A percentile compares a stretch with the other conserved stretches of the same genome.
Conservation (phyloP, 2,888 invertebrate species). For the Leptinotarsa tumamoca region DNA sequence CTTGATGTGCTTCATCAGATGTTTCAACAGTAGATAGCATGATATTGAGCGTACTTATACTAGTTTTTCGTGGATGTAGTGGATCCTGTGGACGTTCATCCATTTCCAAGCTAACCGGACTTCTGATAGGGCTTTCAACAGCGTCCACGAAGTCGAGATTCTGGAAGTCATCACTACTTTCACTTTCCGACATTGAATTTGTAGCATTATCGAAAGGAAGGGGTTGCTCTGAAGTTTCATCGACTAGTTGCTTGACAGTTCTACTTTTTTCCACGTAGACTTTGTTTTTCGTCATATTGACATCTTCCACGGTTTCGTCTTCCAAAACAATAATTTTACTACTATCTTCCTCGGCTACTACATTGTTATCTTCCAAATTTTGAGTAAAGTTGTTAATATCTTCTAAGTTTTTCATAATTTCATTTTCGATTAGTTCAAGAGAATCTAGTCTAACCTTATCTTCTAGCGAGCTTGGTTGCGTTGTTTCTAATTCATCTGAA, state of each 20-base stretch:
- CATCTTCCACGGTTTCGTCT: conserved; percentile 18
- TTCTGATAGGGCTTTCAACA: conserved; percentile 40
- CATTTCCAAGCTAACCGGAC: not conserved
- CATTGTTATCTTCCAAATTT: conserved; percentile 42
- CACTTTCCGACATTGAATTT: conserved; percentile 48
- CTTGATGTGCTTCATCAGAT: conserved; percentile 15
- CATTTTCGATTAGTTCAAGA: conserved; percentile 52
- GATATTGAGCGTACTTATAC: conserved; percentile 43
- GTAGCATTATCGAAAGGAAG: conserved; percentile 34
- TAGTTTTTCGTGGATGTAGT: conserved; percentile 6
- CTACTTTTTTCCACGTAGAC: conserved; percentile 64
- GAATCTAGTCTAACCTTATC: conserved; percentile 39
- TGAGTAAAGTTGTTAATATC: conserved; percentile 53
- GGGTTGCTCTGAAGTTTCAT: conserved; percentile 50
- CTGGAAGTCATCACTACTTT: conserved; percentile 52
- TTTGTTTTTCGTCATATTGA: conserved; percentile 47
- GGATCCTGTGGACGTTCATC: not conserved
- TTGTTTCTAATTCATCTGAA: conserved; percentile 20
- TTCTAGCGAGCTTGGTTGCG: conserved; percentile 32
- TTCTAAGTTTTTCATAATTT: conserved; percentile 56
- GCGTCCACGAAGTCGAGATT: conserved; percentile 56
- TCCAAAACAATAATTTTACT: conserved; percentile 31
- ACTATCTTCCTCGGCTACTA: conserved; percentile 11
- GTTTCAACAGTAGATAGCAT: conserved; percentile 30
- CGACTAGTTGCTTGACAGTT: conserved; percentile 63